Evolutionary conservation across 2,113 vertebrate species (phyloP), one percentile per base, ranked within the genome.

Genomic region (Geothlypis trichas): DNA sequence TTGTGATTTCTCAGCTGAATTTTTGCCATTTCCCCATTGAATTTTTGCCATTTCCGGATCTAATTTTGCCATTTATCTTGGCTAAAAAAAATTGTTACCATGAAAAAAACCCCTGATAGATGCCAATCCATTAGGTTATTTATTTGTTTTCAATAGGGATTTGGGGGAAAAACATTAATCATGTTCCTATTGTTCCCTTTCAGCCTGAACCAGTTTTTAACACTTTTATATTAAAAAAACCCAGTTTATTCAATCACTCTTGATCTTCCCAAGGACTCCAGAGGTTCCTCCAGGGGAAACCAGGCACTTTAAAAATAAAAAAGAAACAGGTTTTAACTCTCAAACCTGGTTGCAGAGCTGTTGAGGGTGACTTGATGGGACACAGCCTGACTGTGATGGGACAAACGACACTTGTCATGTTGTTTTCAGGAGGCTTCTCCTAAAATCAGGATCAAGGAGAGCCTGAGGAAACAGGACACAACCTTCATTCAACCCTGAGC

Each of bases 371-470:
- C 51, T 33, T 19, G 90, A 95, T 58, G 87, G 96, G 84, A 95
- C 95, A 91, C 42, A 65, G 39, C 19, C 72, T 87, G 78, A 30
- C 69, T 11, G 35, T 52, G 67, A 93, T 0, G 67, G 95, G 94
- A 93, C 90, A 67, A 88, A 90, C 0, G 30, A 62, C 93, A 52
- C 24, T 59, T 87, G 96, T 88, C 92, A 90, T 14, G 55, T 42
- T 80, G 11, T 86, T 77, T 13, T 76, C 90, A 71, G 79, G n/a
- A 69, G 69, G 72, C 85, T 95, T 73, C 96, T 93, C 73, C 62
- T 58, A 47, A 63, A 63, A 89, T 86, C 86, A 93, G 57, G 65
- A 90, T 95, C 90, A 96, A 95, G 86, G 57, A 96, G 83, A 84
- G 96, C 96, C 95, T 67, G 55, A 4, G 96, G 96, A 78, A 62